These are phyloP conservation scores for Stenotaenia linearis DNA, from an alignment of 2,888 invertebrate species.

Conservation along the genomic window DNA sequence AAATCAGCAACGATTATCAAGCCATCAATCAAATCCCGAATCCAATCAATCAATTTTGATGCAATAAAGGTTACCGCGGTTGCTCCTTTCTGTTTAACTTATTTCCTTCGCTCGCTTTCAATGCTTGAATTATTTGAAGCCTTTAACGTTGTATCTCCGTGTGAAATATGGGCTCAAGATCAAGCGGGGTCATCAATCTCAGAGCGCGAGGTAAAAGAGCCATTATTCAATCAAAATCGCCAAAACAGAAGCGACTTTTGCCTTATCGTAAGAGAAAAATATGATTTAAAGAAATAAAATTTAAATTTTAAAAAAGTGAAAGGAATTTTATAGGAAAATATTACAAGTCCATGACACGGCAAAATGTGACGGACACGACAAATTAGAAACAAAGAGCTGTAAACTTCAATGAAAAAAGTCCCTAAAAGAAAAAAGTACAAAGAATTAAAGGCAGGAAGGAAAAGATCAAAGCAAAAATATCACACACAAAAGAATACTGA, in stretches of 20 bases:
- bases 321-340: not conserved
- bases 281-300: not conserved
- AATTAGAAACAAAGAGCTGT: not conserved
- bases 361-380: constrained; percentile 4
- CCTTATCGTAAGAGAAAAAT: not conserved
- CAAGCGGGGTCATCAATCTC: constrained; percentile 6
- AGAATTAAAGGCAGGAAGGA: constrained; percentile 5
- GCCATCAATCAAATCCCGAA: not conserved
- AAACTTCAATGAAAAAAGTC: not conserved
- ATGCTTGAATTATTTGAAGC: constrained; percentile 11
- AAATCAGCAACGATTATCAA: constrained; percentile 16
- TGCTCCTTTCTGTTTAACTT: not conserved
- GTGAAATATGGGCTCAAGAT: constrained; percentile 19
- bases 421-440: not conserved
- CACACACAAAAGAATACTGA: constrained; percentile 21
- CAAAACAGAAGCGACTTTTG: not conserved
- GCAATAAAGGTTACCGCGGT: not conserved
- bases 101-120: not conserved
- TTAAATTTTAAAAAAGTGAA: not conserved
- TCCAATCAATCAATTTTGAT: not conserved
- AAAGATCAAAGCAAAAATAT: constrained; percentile 24
- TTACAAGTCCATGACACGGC: not conserved
- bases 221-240: constrained; percentile 9
- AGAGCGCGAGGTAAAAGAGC: not conserved
- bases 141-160: not conserved